Conservation (phyloP, 2,113 vertebrate genomes). For the Motacilla tschutschensis region DNA sequence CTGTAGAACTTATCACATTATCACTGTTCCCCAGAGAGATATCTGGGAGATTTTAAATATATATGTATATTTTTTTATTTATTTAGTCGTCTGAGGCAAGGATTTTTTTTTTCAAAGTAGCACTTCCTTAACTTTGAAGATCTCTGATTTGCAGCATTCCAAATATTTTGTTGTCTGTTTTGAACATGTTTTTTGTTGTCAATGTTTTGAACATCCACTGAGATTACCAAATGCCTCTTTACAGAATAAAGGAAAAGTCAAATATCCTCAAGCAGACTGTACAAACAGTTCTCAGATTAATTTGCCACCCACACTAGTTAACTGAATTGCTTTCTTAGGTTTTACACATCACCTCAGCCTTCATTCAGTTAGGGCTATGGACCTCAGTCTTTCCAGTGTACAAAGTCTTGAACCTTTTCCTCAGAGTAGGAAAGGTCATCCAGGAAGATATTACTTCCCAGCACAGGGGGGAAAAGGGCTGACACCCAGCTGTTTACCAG, state of each 20-base stretch:
- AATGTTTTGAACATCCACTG: accelerated
- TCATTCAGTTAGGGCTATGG: background rate
- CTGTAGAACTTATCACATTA: background rate
- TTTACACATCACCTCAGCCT: background rate
- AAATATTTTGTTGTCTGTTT: background rate
- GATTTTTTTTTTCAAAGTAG: background rate
- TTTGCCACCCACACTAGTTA: background rate
- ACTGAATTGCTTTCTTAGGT: background rate
- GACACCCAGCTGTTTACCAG: background rate
- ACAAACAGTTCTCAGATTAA: background rate
- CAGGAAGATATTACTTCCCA: background rate
- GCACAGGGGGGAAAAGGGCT: background rate
- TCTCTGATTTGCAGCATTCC: background rate
- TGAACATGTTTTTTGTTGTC: too few relatives aligned
- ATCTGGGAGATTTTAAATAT: background rate
- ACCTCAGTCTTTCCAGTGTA: background rate
- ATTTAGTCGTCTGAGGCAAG: background rate
- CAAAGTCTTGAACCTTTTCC: background rate
- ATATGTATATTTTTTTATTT: too few relatives aligned
- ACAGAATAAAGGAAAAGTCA: background rate
- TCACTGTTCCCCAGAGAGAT: background rate
- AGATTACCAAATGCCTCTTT: background rate
- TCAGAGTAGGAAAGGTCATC: background rate
- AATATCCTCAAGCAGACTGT: background rate
- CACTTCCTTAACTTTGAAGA: background rate